Evolutionary conservation across 2,888 invertebrate species (phyloP), one percentile per base, ranked within the genome.

Genomic region (Tillus elongatus): DNA sequence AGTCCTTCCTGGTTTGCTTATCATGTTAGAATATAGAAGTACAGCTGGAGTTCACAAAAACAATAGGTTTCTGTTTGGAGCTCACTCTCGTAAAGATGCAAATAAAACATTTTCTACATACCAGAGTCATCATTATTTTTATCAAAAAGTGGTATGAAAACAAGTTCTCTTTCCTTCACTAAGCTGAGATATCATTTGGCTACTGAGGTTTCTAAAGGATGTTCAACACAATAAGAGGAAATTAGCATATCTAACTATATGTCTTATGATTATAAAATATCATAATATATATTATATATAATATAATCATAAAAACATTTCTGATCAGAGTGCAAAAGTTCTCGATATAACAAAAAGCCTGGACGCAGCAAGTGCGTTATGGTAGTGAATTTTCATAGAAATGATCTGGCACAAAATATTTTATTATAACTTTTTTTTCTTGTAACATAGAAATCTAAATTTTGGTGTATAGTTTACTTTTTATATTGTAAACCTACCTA

Each of bases 51-150:
- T 30, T 4, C 30, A 30, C 13, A 11, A 11, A 12, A 10, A 30
- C n/a, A 30, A 30, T 13, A 3, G 30, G 13, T 30, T 30, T 8
- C 30, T 30, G 3, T 30, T 30, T 30, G 30, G 30, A 9, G 9
- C 3, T 3, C 30, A 11, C 11, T 30, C 30, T 12, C 11, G 13
- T 12, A 10, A n/a, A 3, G 30, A 30, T 11, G 2, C 3, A 30
- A 12, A 30, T 8, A 3, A 11, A 3, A 30, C 30, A 2, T 30
- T 12, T 13, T 11, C 11, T 4, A 8, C 30, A 3, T 30, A 30
- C 6, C 11, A 13, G 13, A 3, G 30, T 30, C 10, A 30, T 30
- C 3, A 13, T 11, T 2, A 12, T 9, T 30, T 4, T 30, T 30
- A n/a, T n/a, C n/a, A 30, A 3, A 11, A 12, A 12, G 11, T 4